Evolutionary conservation across 2,888 invertebrate genomes (phyloP).

Genomic region (Orthosia gracilis): DNA sequence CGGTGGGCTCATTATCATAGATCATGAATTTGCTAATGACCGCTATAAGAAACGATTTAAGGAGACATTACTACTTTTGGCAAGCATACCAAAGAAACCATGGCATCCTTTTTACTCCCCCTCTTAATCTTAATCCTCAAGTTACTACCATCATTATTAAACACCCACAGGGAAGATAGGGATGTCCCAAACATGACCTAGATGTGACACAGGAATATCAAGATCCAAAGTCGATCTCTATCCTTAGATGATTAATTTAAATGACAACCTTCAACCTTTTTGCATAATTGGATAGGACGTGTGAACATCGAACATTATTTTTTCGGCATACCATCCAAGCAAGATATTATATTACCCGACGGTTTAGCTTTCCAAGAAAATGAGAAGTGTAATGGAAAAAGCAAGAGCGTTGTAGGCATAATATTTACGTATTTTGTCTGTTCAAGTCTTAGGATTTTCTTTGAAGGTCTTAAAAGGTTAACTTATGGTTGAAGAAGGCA

Average conservation of each 20-base stretch:
- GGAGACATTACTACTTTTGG: slow-evolving; percentile 14
- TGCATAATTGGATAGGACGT: slow-evolving; percentile 28
- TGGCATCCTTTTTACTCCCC: background rate
- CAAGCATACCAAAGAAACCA: slow-evolving; percentile 5
- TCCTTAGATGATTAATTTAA: slow-evolving; percentile 24
- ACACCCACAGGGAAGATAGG: background rate
- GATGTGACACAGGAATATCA: background rate
- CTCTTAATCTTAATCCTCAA: slow-evolving; percentile 1
- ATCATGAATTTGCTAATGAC: background rate
- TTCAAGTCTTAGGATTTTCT: background rate
- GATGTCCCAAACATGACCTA: background rate
- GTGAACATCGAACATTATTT: slow-evolving; percentile 29
- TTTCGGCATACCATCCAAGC: background rate
- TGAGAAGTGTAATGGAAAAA: slow-evolving; percentile 23
- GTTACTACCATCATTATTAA: slow-evolving; percentile 21
- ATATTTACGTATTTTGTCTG: background rate
- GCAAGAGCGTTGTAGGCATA: background rate
- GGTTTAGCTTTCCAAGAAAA: slow-evolving; percentile 28
- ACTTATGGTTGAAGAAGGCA: background rate
- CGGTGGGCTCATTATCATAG: background rate
- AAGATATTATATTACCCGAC: slow-evolving; percentile 19
- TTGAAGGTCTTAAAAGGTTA: background rate
- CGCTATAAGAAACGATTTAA: slow-evolving; percentile 9
- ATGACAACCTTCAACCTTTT: slow-evolving; percentile 6
- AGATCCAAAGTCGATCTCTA: background rate